Conservation (phyloP, 2,113 vertebrate species). For the Amphilophus citrinellus region DNA sequence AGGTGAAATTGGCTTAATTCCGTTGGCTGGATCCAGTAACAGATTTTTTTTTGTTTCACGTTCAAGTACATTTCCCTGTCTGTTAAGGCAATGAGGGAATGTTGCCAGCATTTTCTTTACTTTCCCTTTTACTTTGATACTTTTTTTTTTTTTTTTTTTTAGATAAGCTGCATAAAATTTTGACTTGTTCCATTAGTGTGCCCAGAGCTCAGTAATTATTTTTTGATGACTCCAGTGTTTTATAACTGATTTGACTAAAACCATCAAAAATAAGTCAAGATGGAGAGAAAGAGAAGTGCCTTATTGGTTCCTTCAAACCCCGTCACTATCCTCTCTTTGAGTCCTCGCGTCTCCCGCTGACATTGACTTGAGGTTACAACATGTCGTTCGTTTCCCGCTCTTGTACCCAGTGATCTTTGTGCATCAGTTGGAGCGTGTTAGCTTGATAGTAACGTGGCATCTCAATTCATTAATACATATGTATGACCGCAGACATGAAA, state of each 20-base stretch:
- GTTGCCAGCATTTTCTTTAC: background rate
- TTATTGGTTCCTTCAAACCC: background rate
- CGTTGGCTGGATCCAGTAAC: background rate
- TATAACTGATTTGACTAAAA: background rate
- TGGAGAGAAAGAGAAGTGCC: background rate
- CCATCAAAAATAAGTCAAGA: background rate
- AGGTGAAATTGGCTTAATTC: background rate
- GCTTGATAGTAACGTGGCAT: conserved; percentile 30
- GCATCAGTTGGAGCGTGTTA: background rate
- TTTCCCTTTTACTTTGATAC: background rate
- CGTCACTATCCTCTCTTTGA: background rate
- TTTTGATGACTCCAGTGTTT: background rate
- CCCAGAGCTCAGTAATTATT: background rate
- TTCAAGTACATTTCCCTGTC: background rate
- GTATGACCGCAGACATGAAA: conserved; percentile 32
- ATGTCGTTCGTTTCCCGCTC: background rate
- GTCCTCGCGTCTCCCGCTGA: background rate
- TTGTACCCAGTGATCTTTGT: background rate
- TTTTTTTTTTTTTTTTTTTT: background rate
- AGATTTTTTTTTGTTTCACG: background rate
- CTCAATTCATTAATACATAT: conserved; percentile 56
- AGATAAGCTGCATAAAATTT: background rate
- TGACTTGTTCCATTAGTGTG: background rate
- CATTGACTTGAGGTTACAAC: background rate
- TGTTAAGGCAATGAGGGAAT: background rate